Percentiles rank a stretch among this genome's conserved stretches.
Conservation (phyloP, 2,113 vertebrate species). For the Zapus hudsonius region DNA sequence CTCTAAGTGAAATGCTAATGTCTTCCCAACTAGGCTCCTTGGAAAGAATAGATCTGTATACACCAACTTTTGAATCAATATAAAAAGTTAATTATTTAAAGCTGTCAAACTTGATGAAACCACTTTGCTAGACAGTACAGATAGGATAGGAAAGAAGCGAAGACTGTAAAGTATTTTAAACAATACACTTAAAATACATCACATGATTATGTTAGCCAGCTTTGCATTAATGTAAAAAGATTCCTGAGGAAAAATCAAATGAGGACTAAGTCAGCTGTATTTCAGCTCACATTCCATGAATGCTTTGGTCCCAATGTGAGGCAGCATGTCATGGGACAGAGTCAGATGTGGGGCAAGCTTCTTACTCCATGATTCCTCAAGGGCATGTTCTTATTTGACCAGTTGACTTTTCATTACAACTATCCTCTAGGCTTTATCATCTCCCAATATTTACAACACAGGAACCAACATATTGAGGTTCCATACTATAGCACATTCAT, state of each 20-base stretch:
- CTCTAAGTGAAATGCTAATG: slow-evolving; percentile 11
- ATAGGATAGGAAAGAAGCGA: not conserved
- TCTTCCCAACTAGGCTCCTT: not conserved
- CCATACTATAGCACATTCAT: not conserved
- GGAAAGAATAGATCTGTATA: not conserved
- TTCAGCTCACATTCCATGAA: not conserved
- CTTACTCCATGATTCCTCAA: not conserved
- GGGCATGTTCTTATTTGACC: not conserved
- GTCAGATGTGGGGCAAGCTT: not conserved
- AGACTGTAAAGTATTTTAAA: not conserved
- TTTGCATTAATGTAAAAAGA: not conserved
- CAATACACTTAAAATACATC: not conserved
- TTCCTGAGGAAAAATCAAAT: not conserved
- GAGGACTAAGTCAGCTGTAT: not conserved
- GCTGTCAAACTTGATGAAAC: not conserved
- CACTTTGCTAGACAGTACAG: not conserved
- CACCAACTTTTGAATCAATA: not conserved
- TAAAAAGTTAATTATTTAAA: slow-evolving; percentile 42
- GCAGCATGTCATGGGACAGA: not conserved
- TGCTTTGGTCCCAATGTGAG: not conserved
- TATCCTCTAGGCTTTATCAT: too few relatives aligned
- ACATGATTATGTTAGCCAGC: not conserved
- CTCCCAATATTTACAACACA: not conserved
- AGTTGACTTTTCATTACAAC: too few relatives aligned
- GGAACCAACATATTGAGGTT: not conserved